A percentile compares a stretch with the other conserved stretches of the same genome.
Evolutionary conservation across 2,888 invertebrate genomes (phyloP).

Genomic region (Lobophora halterata): DNA sequence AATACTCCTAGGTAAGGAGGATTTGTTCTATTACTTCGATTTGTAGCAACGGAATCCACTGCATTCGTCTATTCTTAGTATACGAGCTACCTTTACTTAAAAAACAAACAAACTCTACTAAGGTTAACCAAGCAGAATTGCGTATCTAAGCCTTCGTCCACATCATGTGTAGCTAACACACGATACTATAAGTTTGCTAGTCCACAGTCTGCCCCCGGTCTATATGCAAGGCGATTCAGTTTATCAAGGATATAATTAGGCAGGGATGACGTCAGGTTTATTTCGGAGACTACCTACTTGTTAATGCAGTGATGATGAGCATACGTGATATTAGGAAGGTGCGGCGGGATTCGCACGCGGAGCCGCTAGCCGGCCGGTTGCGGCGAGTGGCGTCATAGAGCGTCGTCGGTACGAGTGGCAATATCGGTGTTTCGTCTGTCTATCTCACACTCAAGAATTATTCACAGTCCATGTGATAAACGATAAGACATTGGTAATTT

Average conservation of each 20-base stretch:
- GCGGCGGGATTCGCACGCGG: slow-evolving; percentile 34
- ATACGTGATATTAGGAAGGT: slow-evolving; percentile 39
- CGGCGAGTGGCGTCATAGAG: slow-evolving; percentile 38
- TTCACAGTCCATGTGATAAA: slow-evolving; percentile 4
- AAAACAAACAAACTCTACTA: too few relatives aligned
- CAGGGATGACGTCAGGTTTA: slow-evolving; percentile 51
- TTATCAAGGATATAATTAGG: slow-evolving; percentile 7
- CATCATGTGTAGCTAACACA: too few relatives aligned
- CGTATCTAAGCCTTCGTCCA: too few relatives aligned
- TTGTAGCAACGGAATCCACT: too few relatives aligned
- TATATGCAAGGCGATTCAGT: not conserved
- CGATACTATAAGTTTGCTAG: too few relatives aligned
- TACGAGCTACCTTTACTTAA: too few relatives aligned
- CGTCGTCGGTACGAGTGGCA: not conserved
- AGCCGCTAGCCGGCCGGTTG: slow-evolving; percentile 38
- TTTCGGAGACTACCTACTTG: slow-evolving; percentile 39
- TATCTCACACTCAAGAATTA: slow-evolving; percentile 2
- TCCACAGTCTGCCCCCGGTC: too few relatives aligned
- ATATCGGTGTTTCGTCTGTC: not conserved
- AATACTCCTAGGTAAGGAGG: too few relatives aligned
- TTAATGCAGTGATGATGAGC: slow-evolving; percentile 41
- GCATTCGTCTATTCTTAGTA: too few relatives aligned
- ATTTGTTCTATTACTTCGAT: too few relatives aligned
- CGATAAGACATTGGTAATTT: slow-evolving; percentile 1
- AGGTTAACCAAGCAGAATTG: too few relatives aligned